Base-by-base conservation (phyloP, 2,888 invertebrate species). In the Plebejus melissa region DNA sequence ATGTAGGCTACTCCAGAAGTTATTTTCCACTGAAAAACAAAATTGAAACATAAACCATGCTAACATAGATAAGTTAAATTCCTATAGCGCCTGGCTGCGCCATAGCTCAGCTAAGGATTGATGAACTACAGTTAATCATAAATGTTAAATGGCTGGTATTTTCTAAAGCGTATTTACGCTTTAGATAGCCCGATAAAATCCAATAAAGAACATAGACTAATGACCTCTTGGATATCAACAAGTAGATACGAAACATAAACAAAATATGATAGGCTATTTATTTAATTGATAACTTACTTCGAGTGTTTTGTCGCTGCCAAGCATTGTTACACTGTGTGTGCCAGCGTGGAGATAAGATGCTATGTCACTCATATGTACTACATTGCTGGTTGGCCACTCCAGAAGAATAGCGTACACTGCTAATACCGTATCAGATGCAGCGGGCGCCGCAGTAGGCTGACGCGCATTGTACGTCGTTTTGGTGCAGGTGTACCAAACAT, bases 401-500 rank as follows among this genome's bases (percentile, higher is more conserved):
- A 97, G 88, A 28, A 96, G 87, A 72, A 95, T 95, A 0, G 96
- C 97, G 86, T 96, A 98, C 16, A 97, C 91, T 38, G 86, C 82
- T 16, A 78, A 82, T 1, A 92, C 78, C 7, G 74, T 80, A 76
- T 88, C 83, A 60, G 79, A 7, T 38, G 77, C 3, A 2, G 41
- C 75, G 0, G 90, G 87, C 74, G 74, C 77, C 0, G 82, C 81
- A 0, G 83, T 86, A 0, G 90, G 87, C 1, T 83, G 75, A 0
- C 46, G 54, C 6, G 80, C 82, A 78, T 90, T 83, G 79, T 86
- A 88, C 11, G 79, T 76, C 0, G 78, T 76, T 77, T 85, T 90
- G 2, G 78, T 81, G 76, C 88, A 85, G 0, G 96, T 96, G 83
- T 96, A 98, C 98, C 98, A 98, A 11, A 97, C 95, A 0, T 94